These are phyloP conservation scores for Gnathonemus echidnorhynchus DNA, from an alignment of 2,113 vertebrate genomes.

Conservation along the genomic window DNA sequence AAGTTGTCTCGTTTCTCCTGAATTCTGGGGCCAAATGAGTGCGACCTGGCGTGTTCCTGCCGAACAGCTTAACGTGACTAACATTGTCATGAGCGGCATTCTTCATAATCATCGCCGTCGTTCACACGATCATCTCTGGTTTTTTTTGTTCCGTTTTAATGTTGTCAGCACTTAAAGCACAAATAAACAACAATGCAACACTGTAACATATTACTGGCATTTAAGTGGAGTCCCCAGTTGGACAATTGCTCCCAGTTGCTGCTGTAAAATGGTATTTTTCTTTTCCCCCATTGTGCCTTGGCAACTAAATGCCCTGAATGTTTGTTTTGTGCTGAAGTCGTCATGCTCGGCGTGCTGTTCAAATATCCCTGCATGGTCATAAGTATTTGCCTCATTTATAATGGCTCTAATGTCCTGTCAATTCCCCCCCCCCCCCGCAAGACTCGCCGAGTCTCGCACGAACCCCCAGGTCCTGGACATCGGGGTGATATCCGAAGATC, in stretches of 20 bases:
- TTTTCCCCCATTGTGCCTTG: background rate
- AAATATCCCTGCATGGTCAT: background rate
- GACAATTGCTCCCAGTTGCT: background rate
- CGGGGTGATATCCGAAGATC: conserved; percentile 70
- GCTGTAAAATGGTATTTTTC: background rate
- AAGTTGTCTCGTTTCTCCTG: no score
- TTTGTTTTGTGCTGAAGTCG: background rate
- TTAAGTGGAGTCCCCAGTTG: background rate
- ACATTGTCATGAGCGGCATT: background rate
- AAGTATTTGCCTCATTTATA: background rate
- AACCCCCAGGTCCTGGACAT: conserved; percentile 87
- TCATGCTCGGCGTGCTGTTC: background rate
- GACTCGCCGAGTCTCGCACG: conserved; percentile 80
- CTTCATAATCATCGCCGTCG: background rate
- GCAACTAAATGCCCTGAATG: background rate
- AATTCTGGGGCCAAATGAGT: no score
- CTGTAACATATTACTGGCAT: background rate
- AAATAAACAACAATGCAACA: background rate
- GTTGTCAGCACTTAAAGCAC: background rate
- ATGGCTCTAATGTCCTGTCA: background rate
- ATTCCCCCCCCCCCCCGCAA: conserved; percentile 30
- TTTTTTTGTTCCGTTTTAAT: background rate
- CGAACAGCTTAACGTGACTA: background rate
- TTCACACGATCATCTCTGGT: background rate
- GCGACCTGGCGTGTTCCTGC: background rate